Evolutionary conservation across 2,113 vertebrate genomes (phyloP), one percentile per base, ranked within the genome.

Genomic region (Stigmatopora nigra): DNA sequence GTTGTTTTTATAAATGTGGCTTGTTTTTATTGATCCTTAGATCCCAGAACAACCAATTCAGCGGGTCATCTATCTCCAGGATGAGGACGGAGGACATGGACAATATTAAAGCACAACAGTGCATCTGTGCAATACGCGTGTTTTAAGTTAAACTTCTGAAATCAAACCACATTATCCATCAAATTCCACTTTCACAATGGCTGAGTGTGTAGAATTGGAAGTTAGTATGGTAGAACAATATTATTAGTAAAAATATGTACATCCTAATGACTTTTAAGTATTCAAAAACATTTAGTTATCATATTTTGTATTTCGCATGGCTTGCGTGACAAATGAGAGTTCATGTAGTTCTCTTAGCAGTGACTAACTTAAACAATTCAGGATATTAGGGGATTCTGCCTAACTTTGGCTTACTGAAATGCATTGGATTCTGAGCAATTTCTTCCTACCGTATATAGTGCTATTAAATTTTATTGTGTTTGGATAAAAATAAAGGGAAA

Each of bases 151-250:
- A 31, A 31, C 25, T 31, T 31, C 25, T 31, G 25, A 31, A 31
- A 31, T 31, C 25, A 31, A 31, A 31, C 3, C 25, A 31, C 3
- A 3, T 31, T 31, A 31, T 31, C 25, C 25, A 72, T 25, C 0
- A 69, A 73, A 70, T 64, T 67, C 67, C 15, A 69, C 45, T 66
- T 74, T 36, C 51, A 68, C 46, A 78, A 45, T 65, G 74, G 65
- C 68, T 78, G 63, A 20, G 52, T 25, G 56, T 56, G 69, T 83
- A 69, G 78, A 81, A 82, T 78, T 75, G 49, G 17, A 6, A 79
- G 45, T 35, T 57, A 63, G 65, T 70, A 41, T 66, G 7, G 46
- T 48, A 15, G 22, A 5, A 31, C 5, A 31, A 14, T 31, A 31
- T 13, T 4, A 19, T 5, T 22, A 19, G 4, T 22, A 20, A 9